Percentiles rank a stretch among this genome's conserved stretches.
phyloP scores from a whole-genome alignment of 2,888 invertebrate genomes.

The Eucriotettix oculatus region DNA sequence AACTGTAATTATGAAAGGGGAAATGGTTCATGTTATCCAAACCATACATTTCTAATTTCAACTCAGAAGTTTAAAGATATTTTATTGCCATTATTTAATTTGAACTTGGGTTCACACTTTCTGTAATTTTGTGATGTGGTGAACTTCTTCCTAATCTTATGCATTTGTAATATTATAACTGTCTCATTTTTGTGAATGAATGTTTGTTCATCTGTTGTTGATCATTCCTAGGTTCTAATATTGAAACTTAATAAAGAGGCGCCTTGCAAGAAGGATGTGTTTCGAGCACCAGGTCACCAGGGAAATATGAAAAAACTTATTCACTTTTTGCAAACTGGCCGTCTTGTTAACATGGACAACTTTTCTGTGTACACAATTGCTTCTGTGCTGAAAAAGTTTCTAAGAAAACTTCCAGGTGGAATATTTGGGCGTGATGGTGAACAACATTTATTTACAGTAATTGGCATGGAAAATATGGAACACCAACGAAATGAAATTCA shows the following conservation, averaged over 20 bases:
- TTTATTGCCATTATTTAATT: too few relatives aligned
- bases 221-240: conserved; percentile 55
- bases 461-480: conserved; percentile 62
- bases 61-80: too few relatives aligned
- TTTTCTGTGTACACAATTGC: conserved; percentile 96
- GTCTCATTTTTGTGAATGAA: neutral
- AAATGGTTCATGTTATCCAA: too few relatives aligned
- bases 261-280: conserved; percentile 82
- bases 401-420: conserved; percentile 91
- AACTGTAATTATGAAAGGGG: too few relatives aligned
- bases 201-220: neutral
- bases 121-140: too few relatives aligned
- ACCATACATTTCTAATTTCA: too few relatives aligned
- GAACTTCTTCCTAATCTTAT: too few relatives aligned
- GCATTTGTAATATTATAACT: too few relatives aligned
- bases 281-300: conserved; percentile 88
- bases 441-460: conserved; percentile 72
- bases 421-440: conserved; percentile 89
- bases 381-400: conserved; percentile 93
- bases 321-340: conserved; percentile 67
- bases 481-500: conserved; percentile 85
- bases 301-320: conserved; percentile 87
- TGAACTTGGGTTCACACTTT: too few relatives aligned
- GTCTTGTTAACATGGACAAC: conserved; percentile 82
- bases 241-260: conserved; percentile 90